Conservation (phyloP, 2,888 invertebrate species). For the Eristalis arbustorum region DNA sequence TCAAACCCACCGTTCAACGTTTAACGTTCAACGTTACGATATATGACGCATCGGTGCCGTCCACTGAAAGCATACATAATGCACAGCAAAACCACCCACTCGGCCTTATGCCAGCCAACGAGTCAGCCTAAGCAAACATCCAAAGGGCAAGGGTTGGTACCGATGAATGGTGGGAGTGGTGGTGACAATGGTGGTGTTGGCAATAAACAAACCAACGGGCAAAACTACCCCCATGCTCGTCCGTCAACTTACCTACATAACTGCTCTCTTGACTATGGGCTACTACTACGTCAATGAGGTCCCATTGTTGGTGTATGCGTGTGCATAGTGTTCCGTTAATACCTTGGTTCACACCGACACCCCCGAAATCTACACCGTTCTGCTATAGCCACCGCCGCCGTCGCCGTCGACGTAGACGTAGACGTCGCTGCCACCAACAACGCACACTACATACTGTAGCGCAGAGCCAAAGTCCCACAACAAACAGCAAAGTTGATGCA, state of each 20-base stretch:
- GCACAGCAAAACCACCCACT: conserved; percentile 52
- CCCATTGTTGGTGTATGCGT: conserved; percentile 28
- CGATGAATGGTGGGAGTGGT: not conserved
- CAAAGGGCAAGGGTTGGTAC: conserved; percentile 42
- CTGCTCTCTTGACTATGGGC: conserved; percentile 61
- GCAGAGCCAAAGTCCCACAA: conserved; percentile 62
- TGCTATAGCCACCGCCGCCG: not conserved
- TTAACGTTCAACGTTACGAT: not conserved
- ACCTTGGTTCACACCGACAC: conserved; percentile 41
- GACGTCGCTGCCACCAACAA: not conserved
- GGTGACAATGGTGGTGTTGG: conserved; percentile 12
- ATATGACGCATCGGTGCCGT: not conserved
- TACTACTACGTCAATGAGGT: conserved; percentile 46
- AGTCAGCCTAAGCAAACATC: conserved; percentile 49
- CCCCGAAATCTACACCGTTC: conserved; percentile 29
- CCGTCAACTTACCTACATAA: conserved; percentile 61
- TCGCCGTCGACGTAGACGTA: not conserved
- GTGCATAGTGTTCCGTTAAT: conserved; percentile 44
- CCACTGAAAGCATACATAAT: conserved; percentile 26
- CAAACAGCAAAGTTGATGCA: conserved; percentile 70
- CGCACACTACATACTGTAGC: conserved; percentile 22
- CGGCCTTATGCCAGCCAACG: conserved; percentile 39
- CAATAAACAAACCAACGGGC: conserved; percentile 48
- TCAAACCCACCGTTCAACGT: conserved; percentile 18
- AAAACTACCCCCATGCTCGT: conserved; percentile 65